Percentiles rank a stretch among this genome's conserved stretches.
phyloP scores from a whole-genome alignment of 2,113 vertebrate species.

The Benitochromis conjunctus region DNA sequence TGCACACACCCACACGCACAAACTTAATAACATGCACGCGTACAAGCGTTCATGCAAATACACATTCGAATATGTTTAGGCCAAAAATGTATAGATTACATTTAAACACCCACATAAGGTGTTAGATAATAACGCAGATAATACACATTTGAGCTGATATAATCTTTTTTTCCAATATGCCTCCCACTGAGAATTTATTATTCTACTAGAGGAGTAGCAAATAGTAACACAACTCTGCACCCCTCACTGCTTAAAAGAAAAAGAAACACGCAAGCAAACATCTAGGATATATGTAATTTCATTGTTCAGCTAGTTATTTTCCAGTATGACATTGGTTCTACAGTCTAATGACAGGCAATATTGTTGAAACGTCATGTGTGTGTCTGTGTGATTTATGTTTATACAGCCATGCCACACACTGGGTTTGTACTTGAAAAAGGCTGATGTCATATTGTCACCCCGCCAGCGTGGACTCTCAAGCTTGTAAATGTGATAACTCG shows the following conservation, averaged over 20 bases:
- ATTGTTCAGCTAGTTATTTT: not conserved
- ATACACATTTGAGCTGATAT: not conserved
- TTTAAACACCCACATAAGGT: conserved; percentile 12
- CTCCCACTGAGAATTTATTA: not conserved
- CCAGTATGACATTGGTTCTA: not conserved
- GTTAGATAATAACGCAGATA: not conserved
- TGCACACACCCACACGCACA: not conserved
- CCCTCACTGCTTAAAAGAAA: not conserved
- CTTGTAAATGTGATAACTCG: not conserved
- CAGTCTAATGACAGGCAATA: conserved; percentile 20
- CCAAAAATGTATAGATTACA: conserved; percentile 2
- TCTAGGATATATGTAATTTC: not conserved
- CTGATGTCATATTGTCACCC: not conserved
- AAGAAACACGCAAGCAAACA: not conserved
- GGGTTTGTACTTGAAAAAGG: not conserved
- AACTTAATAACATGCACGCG: not conserved
- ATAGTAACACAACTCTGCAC: not conserved
- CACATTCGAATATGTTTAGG: not conserved
- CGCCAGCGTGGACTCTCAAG: not conserved
- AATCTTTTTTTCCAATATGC: conserved; percentile 5
- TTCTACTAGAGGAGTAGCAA: not conserved
- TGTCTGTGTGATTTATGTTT: not conserved
- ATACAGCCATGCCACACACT: not conserved
- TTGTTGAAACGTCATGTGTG: not conserved
- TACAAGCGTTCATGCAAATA: not conserved